Percentiles rank a stretch among this genome's conserved stretches.
Evolutionary conservation across 2,888 invertebrate genomes (phyloP).

Genomic region (Pterobdella sp.): DNA sequence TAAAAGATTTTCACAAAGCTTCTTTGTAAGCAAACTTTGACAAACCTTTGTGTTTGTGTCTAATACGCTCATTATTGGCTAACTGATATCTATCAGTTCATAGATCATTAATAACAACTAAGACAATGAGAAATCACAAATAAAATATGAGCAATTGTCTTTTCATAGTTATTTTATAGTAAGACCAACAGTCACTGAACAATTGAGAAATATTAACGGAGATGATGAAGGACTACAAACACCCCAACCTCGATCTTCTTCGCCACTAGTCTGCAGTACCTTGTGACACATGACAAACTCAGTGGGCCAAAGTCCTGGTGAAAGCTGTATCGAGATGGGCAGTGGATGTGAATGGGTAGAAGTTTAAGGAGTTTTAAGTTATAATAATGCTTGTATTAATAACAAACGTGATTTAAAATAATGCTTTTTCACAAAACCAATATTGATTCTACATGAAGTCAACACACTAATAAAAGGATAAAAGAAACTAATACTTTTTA

Average conservation of each 20-base stretch:
- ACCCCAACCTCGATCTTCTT: constrained; percentile 60
- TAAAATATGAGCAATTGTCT: neutral
- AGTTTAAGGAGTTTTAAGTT: neutral
- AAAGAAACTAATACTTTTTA: too few relatives aligned
- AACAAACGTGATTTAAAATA: neutral
- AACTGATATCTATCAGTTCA: too few relatives aligned
- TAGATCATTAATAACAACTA: constrained; percentile 59
- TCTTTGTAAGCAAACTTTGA: too few relatives aligned
- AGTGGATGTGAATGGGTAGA: neutral
- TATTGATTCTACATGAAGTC: neutral
- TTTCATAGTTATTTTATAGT: too few relatives aligned
- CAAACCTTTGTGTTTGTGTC: too few relatives aligned
- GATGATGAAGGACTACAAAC: neutral
- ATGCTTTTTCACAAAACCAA: neutral
- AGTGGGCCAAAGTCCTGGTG: constrained; percentile 95
- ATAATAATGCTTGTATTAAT: neutral
- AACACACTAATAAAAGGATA: too few relatives aligned
- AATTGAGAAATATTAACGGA: too few relatives aligned
- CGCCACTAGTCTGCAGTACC: constrained; percentile 78
- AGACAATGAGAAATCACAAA: constrained; percentile 41
- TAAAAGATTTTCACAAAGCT: too few relatives aligned
- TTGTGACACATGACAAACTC: constrained; percentile 85
- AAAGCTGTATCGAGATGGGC: constrained; percentile 44
- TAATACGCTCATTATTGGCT: too few relatives aligned
- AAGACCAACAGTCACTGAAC: too few relatives aligned